Conservation (phyloP, 30 jellyfish, hydroid and myxozoan genomes). For the Hydra vulgaris region DNA sequence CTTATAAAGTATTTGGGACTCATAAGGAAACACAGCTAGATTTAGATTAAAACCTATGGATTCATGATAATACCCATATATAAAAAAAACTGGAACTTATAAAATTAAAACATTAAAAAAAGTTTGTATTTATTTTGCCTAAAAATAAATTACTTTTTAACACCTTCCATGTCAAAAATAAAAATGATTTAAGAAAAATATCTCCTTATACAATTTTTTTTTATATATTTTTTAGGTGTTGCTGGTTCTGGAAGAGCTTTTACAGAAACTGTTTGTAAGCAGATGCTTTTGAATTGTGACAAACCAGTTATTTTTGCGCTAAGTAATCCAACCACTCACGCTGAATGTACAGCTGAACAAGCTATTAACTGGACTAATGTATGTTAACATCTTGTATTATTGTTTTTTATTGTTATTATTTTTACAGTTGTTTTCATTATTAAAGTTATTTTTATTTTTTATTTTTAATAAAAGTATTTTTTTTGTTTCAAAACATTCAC, state of each 20-base stretch:
- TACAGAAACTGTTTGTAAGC: constrained; percentile 59
- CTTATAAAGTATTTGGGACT: no score
- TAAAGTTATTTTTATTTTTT: neutral
- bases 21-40: no score
- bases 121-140: neutral
- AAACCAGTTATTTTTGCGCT: constrained; percentile 75
- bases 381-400: constrained; percentile 1
- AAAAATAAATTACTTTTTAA: neutral
- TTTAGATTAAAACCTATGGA: no score
- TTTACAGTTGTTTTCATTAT: neutral
- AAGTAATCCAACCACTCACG: constrained; percentile 83
- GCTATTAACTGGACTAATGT: constrained; percentile 92
- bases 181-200: no score
- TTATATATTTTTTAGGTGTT: constrained; percentile 69
- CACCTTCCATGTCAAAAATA: no score
- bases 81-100: no score
- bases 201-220: no score
- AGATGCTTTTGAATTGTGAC: constrained; percentile 41
- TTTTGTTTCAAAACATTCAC: no score
- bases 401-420: neutral
- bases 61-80: no score
- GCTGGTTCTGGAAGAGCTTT: constrained; percentile 88
- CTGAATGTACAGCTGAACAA: constrained; percentile 97
- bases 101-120: no score
- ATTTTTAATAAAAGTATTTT: no score